phyloP scores from a whole-genome alignment of 2,888 invertebrate genomes.

The Proisotoma minuta region DNA sequence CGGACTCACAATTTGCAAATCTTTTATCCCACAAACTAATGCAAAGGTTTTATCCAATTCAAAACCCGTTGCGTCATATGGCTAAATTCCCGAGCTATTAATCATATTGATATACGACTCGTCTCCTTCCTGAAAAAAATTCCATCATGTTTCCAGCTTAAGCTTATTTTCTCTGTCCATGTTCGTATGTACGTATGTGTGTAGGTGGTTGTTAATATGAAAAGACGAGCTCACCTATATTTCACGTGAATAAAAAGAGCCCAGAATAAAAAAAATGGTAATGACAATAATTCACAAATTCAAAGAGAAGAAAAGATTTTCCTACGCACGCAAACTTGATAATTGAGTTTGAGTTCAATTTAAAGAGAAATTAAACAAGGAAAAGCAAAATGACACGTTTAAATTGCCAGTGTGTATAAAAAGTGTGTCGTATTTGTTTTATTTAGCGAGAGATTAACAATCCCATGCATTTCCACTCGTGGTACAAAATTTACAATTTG shows the following conservation, averaged over 20 bases:
- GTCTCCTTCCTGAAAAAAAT: background rate
- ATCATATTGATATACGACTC: conserved; percentile 16
- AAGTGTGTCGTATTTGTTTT: background rate
- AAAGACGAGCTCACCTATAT: too few relatives aligned
- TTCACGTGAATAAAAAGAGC: too few relatives aligned
- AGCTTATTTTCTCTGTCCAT: background rate
- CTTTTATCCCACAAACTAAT: too few relatives aligned
- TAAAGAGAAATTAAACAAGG: background rate
- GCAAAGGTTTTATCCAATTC: background rate
- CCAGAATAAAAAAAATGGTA: too few relatives aligned
- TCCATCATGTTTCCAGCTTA: background rate
- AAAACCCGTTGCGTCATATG: background rate
- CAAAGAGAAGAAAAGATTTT: background rate
- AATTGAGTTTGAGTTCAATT: background rate
- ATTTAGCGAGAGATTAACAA: background rate
- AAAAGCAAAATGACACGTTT: background rate
- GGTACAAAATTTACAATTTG: conserved; percentile 6
- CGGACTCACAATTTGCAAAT: too few relatives aligned
- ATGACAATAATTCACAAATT: conserved; percentile 5
- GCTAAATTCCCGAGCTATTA: conserved; percentile 4
- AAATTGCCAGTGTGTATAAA: background rate
- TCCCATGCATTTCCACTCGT: too few relatives aligned
- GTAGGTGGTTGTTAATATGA: background rate
- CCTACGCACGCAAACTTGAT: background rate
- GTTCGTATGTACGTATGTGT: background rate